Conservation (phyloP, 2,888 invertebrate genomes). For the Allygus modestus region DNA sequence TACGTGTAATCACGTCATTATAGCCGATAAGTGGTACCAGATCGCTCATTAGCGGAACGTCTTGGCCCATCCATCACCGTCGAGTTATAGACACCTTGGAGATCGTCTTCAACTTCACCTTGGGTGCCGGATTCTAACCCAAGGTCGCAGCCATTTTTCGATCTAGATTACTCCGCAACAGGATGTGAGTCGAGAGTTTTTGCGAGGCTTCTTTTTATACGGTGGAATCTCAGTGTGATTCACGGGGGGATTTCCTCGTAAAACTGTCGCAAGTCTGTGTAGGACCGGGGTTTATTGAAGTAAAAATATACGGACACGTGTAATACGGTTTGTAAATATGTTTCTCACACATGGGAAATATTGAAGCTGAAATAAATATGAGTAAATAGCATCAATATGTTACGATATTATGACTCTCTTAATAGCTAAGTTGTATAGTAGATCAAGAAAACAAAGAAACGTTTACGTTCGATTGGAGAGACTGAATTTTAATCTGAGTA, state of each 20-base stretch:
- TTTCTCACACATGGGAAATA: no score
- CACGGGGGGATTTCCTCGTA: background rate
- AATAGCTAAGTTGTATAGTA: no score
- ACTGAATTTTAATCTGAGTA: no score
- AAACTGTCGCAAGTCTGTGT: no score
- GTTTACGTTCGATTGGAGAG: no score
- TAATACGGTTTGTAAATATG: no score
- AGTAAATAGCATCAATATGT: no score
- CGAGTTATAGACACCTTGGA: background rate
- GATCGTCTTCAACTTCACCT: background rate
- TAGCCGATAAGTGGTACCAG: background rate
- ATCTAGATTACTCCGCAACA: slow-evolving; percentile 3
- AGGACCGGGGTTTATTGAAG: no score
- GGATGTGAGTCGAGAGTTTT: background rate
- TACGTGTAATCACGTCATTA: slow-evolving; percentile 12
- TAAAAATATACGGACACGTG: no score
- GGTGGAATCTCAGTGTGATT: background rate
- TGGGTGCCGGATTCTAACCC: background rate
- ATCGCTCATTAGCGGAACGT: background rate
- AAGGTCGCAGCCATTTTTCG: background rate
- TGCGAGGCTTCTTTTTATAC: background rate
- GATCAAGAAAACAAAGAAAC: no score
- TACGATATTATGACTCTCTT: no score
- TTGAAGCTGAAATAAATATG: no score
- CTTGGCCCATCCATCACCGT: background rate